Evolutionary conservation across 1,140 invertebrate species (phyloP), one percentile per base, ranked within the genome.

Genomic region (Apis laboriosa): DNA sequence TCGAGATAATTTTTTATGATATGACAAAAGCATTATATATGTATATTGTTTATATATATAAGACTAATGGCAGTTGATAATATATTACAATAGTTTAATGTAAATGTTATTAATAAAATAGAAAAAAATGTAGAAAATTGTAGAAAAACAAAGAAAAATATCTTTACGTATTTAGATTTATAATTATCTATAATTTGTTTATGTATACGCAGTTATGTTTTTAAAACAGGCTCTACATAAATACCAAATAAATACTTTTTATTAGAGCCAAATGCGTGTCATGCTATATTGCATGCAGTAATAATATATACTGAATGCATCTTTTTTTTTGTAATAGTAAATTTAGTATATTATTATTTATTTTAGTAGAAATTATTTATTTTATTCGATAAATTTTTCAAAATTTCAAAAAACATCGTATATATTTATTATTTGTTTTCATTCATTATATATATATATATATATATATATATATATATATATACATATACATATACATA

Each of bases 171-270:
- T 82, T 67, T 77, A 78, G 58, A 64, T 49, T 76, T 77, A 43
- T 56, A 71, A 51, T 64, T 78, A 77, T 64, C 21, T 76, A 68
- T 74, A 77, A 76, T 78, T 83, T 83, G 67, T 78, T 64, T 34
- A 68, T 63, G 56, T 83, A 56, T 77, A 83, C 51, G 66, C 58
- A 77, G 43, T 83, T 81, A 72, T 75, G 79, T 74, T 83, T 83
- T 83, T 49, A 78, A 83, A 83, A 77, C 77, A 55, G 80, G 80
- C 75, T 83, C 75, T 78, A 83, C 49, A 83, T 58, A 28, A 78
- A 78, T 64, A 78, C 51, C n/a, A 77, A 83, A 83, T 83, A 77
- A 83, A 78, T 60, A 64, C n/a, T 83, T 66, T 81, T 77, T 78
- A 64, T 64, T 71, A 67, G 80, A 83, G 75, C 80, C 80, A 63